Evolutionary conservation across 2,888 invertebrate species (phyloP).

Genomic region (Tortrix viridana): DNA sequence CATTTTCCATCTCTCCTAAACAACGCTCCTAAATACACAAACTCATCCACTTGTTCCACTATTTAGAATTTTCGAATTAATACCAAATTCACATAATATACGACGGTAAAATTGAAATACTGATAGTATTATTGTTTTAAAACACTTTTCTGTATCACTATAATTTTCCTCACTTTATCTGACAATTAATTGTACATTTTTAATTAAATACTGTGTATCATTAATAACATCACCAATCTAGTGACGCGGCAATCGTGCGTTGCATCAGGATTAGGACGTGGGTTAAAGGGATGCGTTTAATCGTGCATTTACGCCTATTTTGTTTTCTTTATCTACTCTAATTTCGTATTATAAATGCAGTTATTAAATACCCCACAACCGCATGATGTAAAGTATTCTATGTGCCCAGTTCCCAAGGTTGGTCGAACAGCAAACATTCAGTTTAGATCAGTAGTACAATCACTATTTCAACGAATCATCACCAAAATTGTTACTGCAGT

Average conservation of each 20-base stretch:
- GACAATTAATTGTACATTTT: slow-evolving; percentile 59
- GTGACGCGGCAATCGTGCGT: slow-evolving; percentile 38
- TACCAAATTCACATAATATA: slow-evolving; percentile 47
- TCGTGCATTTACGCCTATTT: too few species aligned
- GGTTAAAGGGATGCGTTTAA: too few species aligned
- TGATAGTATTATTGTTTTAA: slow-evolving; percentile 21
- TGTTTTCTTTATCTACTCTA: too few species aligned
- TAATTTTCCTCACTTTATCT: slow-evolving; percentile 39
- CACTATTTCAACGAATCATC: slow-evolving; percentile 38
- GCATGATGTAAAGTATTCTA: too few species aligned
- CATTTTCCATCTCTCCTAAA: too few species aligned
- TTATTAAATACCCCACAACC: too few species aligned
- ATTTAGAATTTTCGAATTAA: slow-evolving; percentile 48
- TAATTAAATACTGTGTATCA: slow-evolving; percentile 70
- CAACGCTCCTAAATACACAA: too few species aligned
- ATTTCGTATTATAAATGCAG: too few species aligned
- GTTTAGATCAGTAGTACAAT: slow-evolving; percentile 47
- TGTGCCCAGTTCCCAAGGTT: too few species aligned
- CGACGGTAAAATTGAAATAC: slow-evolving; percentile 8
- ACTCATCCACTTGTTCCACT: too few species aligned
- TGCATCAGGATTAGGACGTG: slow-evolving; percentile 23
- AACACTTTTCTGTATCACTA: slow-evolving; percentile 9
- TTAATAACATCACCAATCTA: slow-evolving; percentile 50
- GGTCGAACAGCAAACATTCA: slow-evolving; percentile 1
- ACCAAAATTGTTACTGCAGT: slow-evolving; percentile 50